A percentile compares a stretch with the other conserved stretches of the same genome.
Conservation (phyloP, 2,797 vertebrate species). For the Acipenser transmontanus region DNA sequence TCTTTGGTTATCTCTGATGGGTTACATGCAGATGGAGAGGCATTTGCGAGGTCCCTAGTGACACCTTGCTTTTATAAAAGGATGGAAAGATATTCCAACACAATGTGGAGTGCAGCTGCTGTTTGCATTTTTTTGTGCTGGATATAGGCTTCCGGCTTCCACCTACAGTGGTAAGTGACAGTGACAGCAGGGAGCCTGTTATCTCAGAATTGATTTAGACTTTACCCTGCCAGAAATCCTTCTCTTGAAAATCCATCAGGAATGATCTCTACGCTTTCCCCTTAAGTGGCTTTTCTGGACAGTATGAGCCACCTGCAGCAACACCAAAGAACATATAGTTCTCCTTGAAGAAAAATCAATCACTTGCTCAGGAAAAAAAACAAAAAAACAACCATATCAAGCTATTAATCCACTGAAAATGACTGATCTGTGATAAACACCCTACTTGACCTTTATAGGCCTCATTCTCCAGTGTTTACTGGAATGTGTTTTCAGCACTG, state of each 20-base stretch:
- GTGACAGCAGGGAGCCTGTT: slow-evolving; percentile 40
- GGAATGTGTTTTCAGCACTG: too few relatives aligned
- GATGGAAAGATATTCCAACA: slow-evolving; percentile 35
- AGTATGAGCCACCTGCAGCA: background rate
- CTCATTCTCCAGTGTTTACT: too few relatives aligned
- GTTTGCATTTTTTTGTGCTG: slow-evolving; percentile 48
- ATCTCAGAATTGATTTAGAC: slow-evolving; percentile 45
- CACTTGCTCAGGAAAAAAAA: background rate
- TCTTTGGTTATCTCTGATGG: slow-evolving; percentile 9
- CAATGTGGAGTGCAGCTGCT: slow-evolving; percentile 31
- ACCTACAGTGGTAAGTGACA: slow-evolving; percentile 51
- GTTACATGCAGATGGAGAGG: slow-evolving; percentile 47
- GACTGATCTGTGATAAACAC: too few relatives aligned
- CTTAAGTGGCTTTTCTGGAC: background rate
- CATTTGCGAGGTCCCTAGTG: slow-evolving; percentile 37
- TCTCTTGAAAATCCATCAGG: slow-evolving; percentile 18
- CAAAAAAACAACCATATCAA: slow-evolving; percentile 5
- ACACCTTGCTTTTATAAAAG: slow-evolving; percentile 10
- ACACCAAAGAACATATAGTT: slow-evolving; percentile 8
- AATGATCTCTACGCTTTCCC: background rate
- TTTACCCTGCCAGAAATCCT: slow-evolving; percentile 31
- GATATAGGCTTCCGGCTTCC: slow-evolving; percentile 41
- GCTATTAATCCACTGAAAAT: background rate
- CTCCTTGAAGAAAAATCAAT: background rate
- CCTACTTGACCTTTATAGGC: too few relatives aligned